A percentile compares a stretch with the other conserved stretches of the same genome.
Conservation (phyloP, 1,140 invertebrate species). For the Papilio polytes region DNA sequence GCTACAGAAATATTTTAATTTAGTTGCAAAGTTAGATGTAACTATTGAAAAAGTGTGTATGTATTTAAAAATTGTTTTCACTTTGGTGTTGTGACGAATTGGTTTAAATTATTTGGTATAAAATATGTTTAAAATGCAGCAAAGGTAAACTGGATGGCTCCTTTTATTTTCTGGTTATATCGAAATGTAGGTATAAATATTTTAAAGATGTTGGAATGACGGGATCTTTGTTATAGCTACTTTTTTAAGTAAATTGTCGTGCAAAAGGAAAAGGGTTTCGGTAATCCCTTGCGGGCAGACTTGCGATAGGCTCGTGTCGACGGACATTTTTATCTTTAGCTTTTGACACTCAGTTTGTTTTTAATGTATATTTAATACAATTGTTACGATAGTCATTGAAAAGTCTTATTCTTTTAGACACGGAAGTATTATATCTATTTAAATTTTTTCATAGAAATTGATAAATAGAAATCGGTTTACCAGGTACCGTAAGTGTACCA, state of each 20-base stretch:
- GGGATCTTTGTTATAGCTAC: constrained; percentile 11
- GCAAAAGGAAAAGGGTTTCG: constrained; percentile 29
- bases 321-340: constrained; percentile 23
- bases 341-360: constrained; percentile 24
- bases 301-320: constrained; percentile 22
- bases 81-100: too few relatives aligned
- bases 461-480: not conserved
- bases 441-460: not conserved
- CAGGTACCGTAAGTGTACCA: not conserved
- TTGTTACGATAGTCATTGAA: not conserved
- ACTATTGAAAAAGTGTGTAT: too few relatives aligned
- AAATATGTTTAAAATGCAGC: not conserved
- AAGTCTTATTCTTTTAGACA: too few relatives aligned
- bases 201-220: not conserved
- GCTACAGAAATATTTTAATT: not conserved
- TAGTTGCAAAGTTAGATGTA: not conserved
- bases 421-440: too few relatives aligned
- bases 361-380: constrained; percentile 21
- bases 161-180: not conserved
- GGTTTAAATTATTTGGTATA: not conserved
- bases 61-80: too few relatives aligned
- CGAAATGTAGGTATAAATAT: not conserved
- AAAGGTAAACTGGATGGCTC: too few relatives aligned
- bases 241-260: constrained; percentile 38
- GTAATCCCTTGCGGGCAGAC: constrained; percentile 27